Evolutionary conservation across 2,113 vertebrate species (phyloP), one percentile per base, ranked within the genome.

Genomic region (Xenotilapia caudafasciata): DNA sequence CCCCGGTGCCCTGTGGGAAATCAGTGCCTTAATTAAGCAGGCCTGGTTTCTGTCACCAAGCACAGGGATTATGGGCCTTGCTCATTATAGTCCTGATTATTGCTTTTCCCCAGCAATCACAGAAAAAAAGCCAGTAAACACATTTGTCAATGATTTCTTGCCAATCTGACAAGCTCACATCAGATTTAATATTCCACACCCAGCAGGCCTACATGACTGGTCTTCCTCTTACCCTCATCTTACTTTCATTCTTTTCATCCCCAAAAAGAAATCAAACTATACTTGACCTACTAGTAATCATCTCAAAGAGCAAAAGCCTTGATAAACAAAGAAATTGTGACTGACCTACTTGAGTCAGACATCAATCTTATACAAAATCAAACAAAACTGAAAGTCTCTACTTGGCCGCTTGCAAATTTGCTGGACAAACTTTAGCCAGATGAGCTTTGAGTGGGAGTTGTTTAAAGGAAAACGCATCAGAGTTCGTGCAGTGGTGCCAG

Each of bases 21-120:
- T 96, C 93, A 95, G 88, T 9, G 85, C 89, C 91, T 95, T 95
- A 95, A 96, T 96, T 93, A 95, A 94, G 91, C 92, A 86, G 88
- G 88, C 91, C 92, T 93, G 93, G 47, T 94, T 93, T 93, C 93
- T 94, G 93, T 92, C 93, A 94, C 90, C 89, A 75, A 93, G 92
- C 90, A 26, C 85, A 77, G 89, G 91, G 90, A 94, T 94, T 94
- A 92, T 80, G 86, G 60, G 91, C 83, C 86, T 80, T 23, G 47
- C 92, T 94, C 92, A 93, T 95, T 95, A 95, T 70, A 82, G 88
- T 86, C 84, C 90, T 93, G 94, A 95, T 95, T 94, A 95, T 93
- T 96, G 92, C 92, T 92, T 89, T 92, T 93, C 89, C 81, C 82
- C 56, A 81, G 92, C 93, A 94, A 92, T 94, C 93, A 88, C 84